Evolutionary conservation across 1,140 invertebrate species (phyloP), one percentile per base, ranked within the genome.

Genomic region (Dinoponera quadriceps): DNA sequence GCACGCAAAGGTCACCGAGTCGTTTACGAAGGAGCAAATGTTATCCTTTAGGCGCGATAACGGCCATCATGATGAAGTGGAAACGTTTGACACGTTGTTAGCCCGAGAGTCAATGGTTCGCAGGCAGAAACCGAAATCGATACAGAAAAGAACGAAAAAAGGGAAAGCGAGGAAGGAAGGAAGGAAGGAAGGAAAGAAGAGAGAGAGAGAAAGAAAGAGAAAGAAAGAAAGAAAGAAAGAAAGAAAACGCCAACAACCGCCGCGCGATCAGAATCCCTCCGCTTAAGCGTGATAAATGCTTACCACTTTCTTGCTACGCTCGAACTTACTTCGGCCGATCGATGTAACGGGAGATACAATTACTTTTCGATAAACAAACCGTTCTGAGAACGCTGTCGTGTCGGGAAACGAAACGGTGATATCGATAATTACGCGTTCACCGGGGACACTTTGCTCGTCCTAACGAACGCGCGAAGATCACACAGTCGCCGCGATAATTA

Each of bases 1-100:
- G 85, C 87, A 88, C 87, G 87, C 87, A 88, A 88, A 88, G 86
- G 87, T 88, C 83, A 75, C 48, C 29, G 33, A 57, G 72, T 65
- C 72, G 86, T 84, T 87, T 87, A 63, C 81, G 73, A 80, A 86
- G 71, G 84, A 75, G 80, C 65, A 86, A 85, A 82, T 85, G 81
- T 86, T 82, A 80, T 71, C 84, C 74, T 86, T 84, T 82, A 82
- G 68, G 72, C 33, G 65, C 84, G 84, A 83, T 86, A 85, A 80
- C 66, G 75, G 65, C 54, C 65, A 44, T 80, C 65, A 59, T 71
- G 75, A 86, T 86, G 69, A 86, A 81, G 48, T 73, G 62, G 72
- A 80, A 85, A 81, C 29, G 68, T 63, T 68, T 80, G 63, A 49
- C 74, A 60, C 74, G 65, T 57, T 80, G 65, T 80, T 80, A 80